phyloP scores from a whole-genome alignment of 2,797 vertebrate species.

The Oryzias sinensis region DNA sequence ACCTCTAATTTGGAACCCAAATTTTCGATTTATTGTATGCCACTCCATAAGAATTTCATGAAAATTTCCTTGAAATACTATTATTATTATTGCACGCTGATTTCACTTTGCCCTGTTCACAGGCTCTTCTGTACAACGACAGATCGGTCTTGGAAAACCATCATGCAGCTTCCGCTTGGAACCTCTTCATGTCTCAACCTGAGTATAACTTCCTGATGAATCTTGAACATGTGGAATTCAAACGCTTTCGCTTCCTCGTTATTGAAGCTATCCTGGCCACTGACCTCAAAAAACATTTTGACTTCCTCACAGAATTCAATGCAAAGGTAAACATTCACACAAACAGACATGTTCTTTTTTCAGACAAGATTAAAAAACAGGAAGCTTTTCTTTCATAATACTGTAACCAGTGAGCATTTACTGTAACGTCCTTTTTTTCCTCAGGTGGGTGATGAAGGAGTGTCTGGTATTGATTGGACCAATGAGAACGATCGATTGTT shows the following conservation, averaged over 20 bases:
- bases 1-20: too few relatives aligned
- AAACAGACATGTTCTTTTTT: too few relatives aligned
- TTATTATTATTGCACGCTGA: too few relatives aligned
- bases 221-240: conserved; percentile 96
- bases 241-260: conserved; percentile 97
- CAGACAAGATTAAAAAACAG: background rate
- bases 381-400: background rate
- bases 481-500: conserved; percentile 95
- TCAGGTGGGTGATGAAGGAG: conserved; percentile 91
- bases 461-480: conserved; percentile 90
- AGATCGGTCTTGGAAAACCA: conserved; percentile 98
- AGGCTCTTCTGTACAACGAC: conserved; percentile 97
- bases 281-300: conserved; percentile 98
- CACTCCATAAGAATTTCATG: too few relatives aligned
- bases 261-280: conserved; percentile 98
- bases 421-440: conserved; percentile 3
- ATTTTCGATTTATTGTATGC: too few relatives aligned
- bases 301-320: conserved; percentile 96
- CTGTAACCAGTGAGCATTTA: background rate
- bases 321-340: conserved; percentile 83
- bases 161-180: conserved; percentile 95
- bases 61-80: background rate
- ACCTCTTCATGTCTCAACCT: conserved; percentile 93
- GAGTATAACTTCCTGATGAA: conserved; percentile 95
- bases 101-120: background rate